Conservation (phyloP, 2,888 invertebrate species). For the Chymomyza procnemis region DNA sequence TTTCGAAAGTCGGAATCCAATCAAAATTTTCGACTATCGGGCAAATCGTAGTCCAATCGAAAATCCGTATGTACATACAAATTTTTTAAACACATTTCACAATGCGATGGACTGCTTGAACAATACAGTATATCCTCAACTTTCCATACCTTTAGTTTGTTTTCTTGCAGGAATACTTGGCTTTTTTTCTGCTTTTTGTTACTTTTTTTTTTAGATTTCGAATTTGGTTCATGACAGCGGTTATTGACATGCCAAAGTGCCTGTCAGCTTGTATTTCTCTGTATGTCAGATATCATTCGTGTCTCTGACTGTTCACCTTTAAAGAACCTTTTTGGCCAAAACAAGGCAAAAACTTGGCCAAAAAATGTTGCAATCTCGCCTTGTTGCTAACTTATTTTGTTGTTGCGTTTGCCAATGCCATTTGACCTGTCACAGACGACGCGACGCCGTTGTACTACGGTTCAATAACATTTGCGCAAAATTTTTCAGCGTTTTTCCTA, state of each 20-base stretch:
- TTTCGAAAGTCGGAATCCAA: no score
- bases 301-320: not conserved
- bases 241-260: slow-evolving; percentile 1
- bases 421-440: slow-evolving; percentile 48
- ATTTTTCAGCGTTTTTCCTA: not conserved
- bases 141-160: no score
- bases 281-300: not conserved
- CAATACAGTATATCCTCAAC: no score
- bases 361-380: not conserved
- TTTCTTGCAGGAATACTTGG: no score
- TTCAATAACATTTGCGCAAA: slow-evolving; percentile 52
- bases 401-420: slow-evolving; percentile 35
- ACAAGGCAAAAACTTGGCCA: not conserved
- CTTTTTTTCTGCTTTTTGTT: no score
- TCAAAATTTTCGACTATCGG: no score
- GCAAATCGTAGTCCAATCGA: no score
- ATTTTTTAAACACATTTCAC: no score
- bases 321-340: not conserved
- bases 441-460: slow-evolving; percentile 32
- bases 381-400: not conserved
- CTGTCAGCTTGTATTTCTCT: not conserved
- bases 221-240: not conserved
- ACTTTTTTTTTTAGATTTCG: not conserved
- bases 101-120: no score
- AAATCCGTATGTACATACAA: no score